phyloP scores from a whole-genome alignment of 2,797 vertebrate genomes.

The Denticeps clupeoides region DNA sequence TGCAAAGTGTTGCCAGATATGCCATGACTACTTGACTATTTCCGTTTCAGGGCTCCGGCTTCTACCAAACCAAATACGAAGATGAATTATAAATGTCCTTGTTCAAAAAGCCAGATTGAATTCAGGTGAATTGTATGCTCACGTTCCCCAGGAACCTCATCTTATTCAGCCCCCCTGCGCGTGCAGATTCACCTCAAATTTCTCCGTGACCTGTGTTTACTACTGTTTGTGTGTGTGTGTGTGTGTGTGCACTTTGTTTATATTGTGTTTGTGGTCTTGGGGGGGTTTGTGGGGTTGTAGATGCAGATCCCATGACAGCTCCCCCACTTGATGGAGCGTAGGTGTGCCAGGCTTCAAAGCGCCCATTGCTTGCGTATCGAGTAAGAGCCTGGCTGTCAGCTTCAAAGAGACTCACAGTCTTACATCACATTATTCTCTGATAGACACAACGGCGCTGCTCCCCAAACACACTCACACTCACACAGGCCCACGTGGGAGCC shows the following conservation, averaged over 20 bases:
- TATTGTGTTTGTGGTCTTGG: not conserved
- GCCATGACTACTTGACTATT: too few species aligned
- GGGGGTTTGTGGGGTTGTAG: not conserved
- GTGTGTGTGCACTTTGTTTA: not conserved
- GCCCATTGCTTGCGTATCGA: not conserved
- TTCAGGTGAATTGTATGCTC: too few species aligned
- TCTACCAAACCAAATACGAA: too few species aligned
- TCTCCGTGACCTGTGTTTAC: not conserved
- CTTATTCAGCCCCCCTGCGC: too few species aligned
- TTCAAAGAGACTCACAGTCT: slow-evolving; percentile 16
- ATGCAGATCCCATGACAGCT: not conserved
- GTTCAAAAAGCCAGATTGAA: too few species aligned
- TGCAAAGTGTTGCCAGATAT: too few species aligned
- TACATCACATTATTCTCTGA: slow-evolving; percentile 11
- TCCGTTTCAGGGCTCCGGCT: too few species aligned
- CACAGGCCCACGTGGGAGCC: too few species aligned
- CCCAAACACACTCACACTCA: slow-evolving; percentile 7
- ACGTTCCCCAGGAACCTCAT: not conserved
- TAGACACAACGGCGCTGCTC: slow-evolving; percentile 14
- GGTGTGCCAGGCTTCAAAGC: slow-evolving; percentile 8
- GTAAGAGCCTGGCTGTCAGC: slow-evolving; percentile 16
- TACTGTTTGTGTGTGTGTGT: not conserved
- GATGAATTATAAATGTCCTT: too few species aligned
- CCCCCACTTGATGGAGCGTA: not conserved
- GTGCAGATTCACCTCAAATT: too few species aligned